Evolutionary conservation across 2,888 invertebrate species (phyloP), one percentile per base, ranked within the genome.

Genomic region (Theretra japonica): DNA sequence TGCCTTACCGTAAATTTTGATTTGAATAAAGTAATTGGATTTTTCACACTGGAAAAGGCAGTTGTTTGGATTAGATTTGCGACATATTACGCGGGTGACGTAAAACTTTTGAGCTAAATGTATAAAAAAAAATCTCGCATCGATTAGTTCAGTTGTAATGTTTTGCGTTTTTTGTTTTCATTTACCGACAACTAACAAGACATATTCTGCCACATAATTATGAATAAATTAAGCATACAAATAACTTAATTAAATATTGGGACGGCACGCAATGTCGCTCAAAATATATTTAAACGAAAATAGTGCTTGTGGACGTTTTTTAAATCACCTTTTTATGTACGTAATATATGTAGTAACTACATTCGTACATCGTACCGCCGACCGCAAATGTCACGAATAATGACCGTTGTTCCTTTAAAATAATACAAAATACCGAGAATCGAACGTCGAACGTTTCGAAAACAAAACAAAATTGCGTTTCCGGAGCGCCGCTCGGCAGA

Each of bases 401-500:
- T 76, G 77, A 78, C 76, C 80, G 73, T 70, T 70, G 72, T 77
- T 78, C 75, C 76, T 77, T 78, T 73, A 76, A 72, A 76, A 77
- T 77, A 77, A 75, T 62, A 33, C 57, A 62, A 69, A 74, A 75
- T 84, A 83, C 83, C 77, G 78, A 80, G 83, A 87, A 89, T 87
- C 85, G 85, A 88, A 84, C 77, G 74, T 73, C 77, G 74, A 76
- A 75, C 80, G 83, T 86, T 83, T 85, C 84, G 84, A 90, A 91
- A 92, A 91, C 89, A 88, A 90, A 93, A 91, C 88, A 85, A 84
- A 90, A 87, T 89, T 87, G 86, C 88, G 84, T 90, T 94, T 94
- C 94, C 90, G 91, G 92, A 88, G 90, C 88, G 85, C 80, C 87
- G 87, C 82, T 81, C 86, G 84, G 86, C 94, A 95, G 92, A 95